Percentiles rank a stretch among this genome's conserved stretches.
phyloP scores from a whole-genome alignment of 1,140 invertebrate species.

The Solen grandis region DNA sequence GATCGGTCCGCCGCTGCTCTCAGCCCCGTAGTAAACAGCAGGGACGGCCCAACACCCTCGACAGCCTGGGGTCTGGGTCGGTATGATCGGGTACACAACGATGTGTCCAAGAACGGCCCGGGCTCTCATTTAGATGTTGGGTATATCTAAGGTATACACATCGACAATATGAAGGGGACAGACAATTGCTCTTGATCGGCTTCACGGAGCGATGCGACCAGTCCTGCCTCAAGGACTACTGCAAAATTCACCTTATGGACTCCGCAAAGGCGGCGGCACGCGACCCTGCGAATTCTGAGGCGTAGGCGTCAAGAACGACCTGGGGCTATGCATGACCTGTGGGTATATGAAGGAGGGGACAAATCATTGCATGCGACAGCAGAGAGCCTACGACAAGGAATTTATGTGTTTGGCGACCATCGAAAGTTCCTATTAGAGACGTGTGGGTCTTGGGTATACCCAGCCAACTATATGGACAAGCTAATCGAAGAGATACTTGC shows the following conservation, averaged over 20 bases:
- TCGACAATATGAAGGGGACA: too few relatives aligned
- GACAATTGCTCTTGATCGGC: neutral
- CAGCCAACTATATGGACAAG: neutral
- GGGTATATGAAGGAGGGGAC: neutral
- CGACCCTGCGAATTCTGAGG: neutral
- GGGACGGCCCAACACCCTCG: too few relatives aligned
- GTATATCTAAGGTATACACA: too few relatives aligned
- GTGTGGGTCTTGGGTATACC: neutral
- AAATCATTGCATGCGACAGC: neutral
- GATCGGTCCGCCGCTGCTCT: too few relatives aligned
- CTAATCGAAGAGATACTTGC: too few relatives aligned
- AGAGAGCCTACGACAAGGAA: neutral
- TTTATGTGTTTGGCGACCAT: neutral
- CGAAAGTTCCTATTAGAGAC: too few relatives aligned
- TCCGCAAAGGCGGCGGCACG: too few relatives aligned
- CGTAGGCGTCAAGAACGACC: neutral
- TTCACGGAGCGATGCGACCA: neutral
- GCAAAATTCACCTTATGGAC: neutral
- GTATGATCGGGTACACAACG: too few relatives aligned
- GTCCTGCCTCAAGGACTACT: constrained; percentile 5
- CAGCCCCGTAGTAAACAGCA: too few relatives aligned
- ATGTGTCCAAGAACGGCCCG: too few relatives aligned
- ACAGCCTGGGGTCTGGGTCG: too few relatives aligned
- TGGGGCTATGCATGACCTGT: constrained; percentile 3
- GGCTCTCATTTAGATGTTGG: too few relatives aligned